Percentiles rank a stretch among this genome's conserved stretches.
phyloP scores from a whole-genome alignment of 2,797 vertebrate species.

The Choloepus didactylus region DNA sequence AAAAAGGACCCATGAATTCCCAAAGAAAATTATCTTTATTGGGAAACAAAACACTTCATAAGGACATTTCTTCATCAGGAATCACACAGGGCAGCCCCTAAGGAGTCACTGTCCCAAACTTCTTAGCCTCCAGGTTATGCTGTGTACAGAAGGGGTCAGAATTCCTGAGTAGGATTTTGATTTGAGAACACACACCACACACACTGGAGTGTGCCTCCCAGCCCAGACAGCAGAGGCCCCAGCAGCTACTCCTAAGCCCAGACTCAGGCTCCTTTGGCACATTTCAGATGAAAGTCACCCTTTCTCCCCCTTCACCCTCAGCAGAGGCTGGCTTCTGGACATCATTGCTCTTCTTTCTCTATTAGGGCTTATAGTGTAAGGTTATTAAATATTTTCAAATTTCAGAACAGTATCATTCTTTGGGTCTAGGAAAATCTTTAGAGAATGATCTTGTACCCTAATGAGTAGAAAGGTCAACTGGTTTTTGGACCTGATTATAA shows the following conservation, averaged over 20 bases:
- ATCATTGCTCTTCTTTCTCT: background rate
- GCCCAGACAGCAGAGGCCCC: background rate
- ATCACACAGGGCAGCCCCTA: background rate
- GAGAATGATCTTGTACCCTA: background rate
- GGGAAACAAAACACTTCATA: background rate
- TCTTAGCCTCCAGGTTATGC: background rate
- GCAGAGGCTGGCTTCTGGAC: background rate
- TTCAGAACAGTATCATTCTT: background rate
- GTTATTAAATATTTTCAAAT: background rate
- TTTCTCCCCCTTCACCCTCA: background rate
- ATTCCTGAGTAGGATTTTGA: background rate
- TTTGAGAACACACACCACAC: background rate
- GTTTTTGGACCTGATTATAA: background rate
- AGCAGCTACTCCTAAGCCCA: background rate
- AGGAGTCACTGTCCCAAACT: background rate
- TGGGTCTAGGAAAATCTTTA: constrained; percentile 39
- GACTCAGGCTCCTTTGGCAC: background rate
- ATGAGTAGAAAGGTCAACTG: background rate
- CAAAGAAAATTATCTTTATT: background rate
- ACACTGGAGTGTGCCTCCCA: background rate
- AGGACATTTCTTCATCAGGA: constrained; percentile 2
- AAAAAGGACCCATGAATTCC: background rate
- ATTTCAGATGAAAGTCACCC: background rate
- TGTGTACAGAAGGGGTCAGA: background rate
- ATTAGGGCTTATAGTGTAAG: background rate